Base-by-base conservation (phyloP, 1,140 invertebrate species). In the Teleogryllus occipitalis region DNA sequence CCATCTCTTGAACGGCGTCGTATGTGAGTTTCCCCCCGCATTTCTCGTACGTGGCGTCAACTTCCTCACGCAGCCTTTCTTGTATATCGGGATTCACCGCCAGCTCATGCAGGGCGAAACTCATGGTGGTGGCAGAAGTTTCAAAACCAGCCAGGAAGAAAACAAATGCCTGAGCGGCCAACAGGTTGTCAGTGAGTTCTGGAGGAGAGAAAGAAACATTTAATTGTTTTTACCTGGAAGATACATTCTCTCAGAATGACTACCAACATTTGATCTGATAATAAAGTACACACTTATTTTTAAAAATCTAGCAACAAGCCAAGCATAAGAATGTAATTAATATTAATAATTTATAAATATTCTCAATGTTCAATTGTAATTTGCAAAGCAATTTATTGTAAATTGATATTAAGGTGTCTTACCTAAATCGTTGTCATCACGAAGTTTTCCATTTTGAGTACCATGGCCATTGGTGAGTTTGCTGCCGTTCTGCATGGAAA, bases 71-170 rank as follows among this genome's bases (percentile, higher is more conserved):
- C 1, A 89, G 79, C 79, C 82, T 84, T 8, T 89, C 83, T 81
- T 90, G 89, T n/a, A 86, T 81, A 14, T 88, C 85, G 7, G 84
- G 87, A 82, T 89, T 83, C 14, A 84, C 75, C 7, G 88, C 88
- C 65, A 90, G 82, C 76, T 84, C 82, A 80, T 88, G 87, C 5
- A 85, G 79, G 7, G 85, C 80, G 80, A 87, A 88, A 8, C 84
- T 81, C 8, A 90, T 78, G 3, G 86, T 84, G 0, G 82, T 86
- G 6, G 88, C 83, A 0, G 86, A 85, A 0, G 87, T 88, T 47
- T 88, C 87, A 81, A 87, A 89, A 0, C 88, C 88, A 79, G 79
- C 79, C 12, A 75, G 15, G 74, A 80, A 80, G 74, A 80, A 80
- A 7, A 80, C 74, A 14, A 80, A 18, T 48, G 74, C 74, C 39